Base-by-base conservation (phyloP, 2,797 vertebrate species). In the Pterois miles region DNA sequence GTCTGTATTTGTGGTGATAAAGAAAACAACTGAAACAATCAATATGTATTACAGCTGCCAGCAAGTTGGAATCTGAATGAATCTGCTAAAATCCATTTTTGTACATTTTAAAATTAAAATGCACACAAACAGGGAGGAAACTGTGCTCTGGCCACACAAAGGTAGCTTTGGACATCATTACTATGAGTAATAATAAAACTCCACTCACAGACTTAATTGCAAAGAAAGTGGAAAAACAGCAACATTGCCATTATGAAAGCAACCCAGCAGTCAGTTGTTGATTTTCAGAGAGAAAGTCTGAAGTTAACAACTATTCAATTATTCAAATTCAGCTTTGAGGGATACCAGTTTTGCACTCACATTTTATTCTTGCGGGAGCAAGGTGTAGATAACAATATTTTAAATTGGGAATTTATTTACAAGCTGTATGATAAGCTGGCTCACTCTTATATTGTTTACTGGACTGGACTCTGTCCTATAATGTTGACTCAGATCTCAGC, bases 1-100 rank as follows among this genome's bases (percentile, higher is more conserved):
- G 29, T 29, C 23, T 54, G 4, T 25, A 33, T 73, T 25, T 74
- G 31, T 65, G 20, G 66, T 68, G 69, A 74, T 34, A 74, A 73
- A 8, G 16, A 14, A 23, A 57, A 60, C 7, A 63, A 23, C 34
- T 23, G 23, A 64, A 76, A 68, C 25, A 8, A 82, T 4, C 5
- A 36, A n/a, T 58, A 64, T 36, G 8, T 16, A 8, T 58, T 36
- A 20, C 27, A 74, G 36, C 65, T 36, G 36, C 9, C 12, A 57
- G 3, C 0, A 3, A 7, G 29, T 50, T 27, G 54, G 52, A 65
- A 65, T 16, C 4, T 67, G 22, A 78, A 57, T 56, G 68, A 62
- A 2, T 11, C 25, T 4, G n/a, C 33, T 67, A 7, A 72, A 2
- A 1, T 50, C 4, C 22, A n/a, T 16, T 53, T 60, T 33, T n/a